Evolutionary conservation across 2,888 invertebrate genomes (phyloP), one percentile per base, ranked within the genome.

Genomic region (Julus scandinavius): DNA sequence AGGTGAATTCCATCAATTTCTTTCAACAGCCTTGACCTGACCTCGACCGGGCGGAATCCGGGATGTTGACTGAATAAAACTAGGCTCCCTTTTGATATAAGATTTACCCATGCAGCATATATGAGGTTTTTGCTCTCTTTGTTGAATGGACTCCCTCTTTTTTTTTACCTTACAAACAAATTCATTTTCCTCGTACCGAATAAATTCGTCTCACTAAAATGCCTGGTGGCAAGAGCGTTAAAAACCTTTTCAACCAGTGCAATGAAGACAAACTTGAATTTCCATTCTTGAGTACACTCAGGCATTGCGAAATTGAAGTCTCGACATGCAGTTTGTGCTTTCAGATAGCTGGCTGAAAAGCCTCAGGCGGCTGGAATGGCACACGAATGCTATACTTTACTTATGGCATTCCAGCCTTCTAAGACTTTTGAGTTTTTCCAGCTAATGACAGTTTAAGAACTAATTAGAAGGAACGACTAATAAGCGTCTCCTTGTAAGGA

Each of bases 1-100:
- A n/a, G 20, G 20, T 63, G 63, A 9, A 63, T 20, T 63, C 20
- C 20, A 6, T 40, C 85, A 45, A 41, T 45, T 45, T 85, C 85
- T 40, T 85, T 40, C 41, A 85, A 85, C 85, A 85, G 85, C 85
- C 85, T 85, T 85, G 85, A 85, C 85, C 85, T 85, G 85, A 85
- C 85, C 85, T 85, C 85, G 15, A 85, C 38, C 13, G 40, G 63
- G 40, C 17, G 85, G 40, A 85, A 85, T 45, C 45, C 85, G 45
- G 85, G 85, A 85, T 85, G 85, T 85, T 85, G 40, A 85, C 40
- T 85, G 63, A 63, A 63, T 63, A 63, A 63, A 63, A 63, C 63
- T 63, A 63, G 63, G 63, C 63, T 63, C 63, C 63, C 58, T 63
- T 63, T 63, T 63, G 20, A 63, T 63, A 63, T 63, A 63, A 63